phyloP scores from a whole-genome alignment of 2,113 vertebrate genomes.

The Perognathus longimembris region DNA sequence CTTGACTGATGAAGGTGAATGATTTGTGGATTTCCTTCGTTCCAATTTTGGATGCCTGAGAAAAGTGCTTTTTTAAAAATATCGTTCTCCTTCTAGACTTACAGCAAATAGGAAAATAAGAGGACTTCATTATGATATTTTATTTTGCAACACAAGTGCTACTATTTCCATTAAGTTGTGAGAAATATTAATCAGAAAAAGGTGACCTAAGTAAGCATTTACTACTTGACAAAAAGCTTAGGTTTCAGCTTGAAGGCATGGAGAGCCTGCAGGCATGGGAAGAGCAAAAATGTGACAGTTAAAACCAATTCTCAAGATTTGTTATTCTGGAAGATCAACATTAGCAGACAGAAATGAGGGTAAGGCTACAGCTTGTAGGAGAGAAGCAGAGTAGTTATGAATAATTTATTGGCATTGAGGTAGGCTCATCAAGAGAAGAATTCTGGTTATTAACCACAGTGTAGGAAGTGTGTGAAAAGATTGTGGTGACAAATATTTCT shows the following conservation, averaged over 20 bases:
- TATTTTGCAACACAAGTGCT: constrained; percentile 19
- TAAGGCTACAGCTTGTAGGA: neutral
- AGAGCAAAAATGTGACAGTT: neutral
- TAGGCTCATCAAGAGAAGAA: accelerated
- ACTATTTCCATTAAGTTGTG: neutral
- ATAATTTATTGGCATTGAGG: neutral
- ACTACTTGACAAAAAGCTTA: constrained; percentile 19
- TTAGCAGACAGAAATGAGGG: neutral
- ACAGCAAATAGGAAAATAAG: neutral
- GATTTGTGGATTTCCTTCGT: neutral
- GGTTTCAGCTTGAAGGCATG: constrained; percentile 11
- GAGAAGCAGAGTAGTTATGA: neutral
- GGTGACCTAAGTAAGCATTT: constrained; percentile 1
- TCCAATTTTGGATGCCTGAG: neutral
- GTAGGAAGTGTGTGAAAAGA: neutral
- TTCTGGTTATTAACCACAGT: no score
- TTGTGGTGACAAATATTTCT: neutral
- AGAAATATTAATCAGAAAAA: neutral
- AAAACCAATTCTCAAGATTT: neutral
- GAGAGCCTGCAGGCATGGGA: neutral
- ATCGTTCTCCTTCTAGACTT: neutral
- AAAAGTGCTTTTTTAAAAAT: neutral
- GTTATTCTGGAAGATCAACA: constrained; percentile 37
- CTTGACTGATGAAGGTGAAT: neutral
- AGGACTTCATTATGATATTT: neutral